Base-by-base conservation (phyloP, 2,888 invertebrate genomes). In the Hypercompe scribonia region DNA sequence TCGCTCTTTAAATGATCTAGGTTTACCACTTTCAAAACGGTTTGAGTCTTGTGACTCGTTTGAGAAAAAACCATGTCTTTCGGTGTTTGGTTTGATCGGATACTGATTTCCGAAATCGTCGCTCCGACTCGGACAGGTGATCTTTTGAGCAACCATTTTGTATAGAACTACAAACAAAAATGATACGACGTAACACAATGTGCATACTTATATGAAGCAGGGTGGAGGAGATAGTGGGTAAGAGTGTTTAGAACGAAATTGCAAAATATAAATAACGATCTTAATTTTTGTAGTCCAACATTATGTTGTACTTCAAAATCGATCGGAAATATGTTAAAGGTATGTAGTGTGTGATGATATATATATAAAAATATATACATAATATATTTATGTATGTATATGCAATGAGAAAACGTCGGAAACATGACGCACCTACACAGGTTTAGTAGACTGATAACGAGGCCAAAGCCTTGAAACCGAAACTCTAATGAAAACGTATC, bases 91-190 rank as follows among this genome's bases (percentile, higher is more conserved):
- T 88, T 92, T 85, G 92, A 61, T 61, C 61, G 86, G 85, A 90
- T 87, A 91, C 86, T 89, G 90, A 92, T 91, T 92, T 94, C 94
- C 94, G 94, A 92, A 92, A 94, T 91, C 92, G 93, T 94, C 94
- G 92, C 94, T 94, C 92, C 94, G 92, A 93, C 93, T 92, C 93
- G 95, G 93, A 94, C 94, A 92, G 95, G 91, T 93, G 95, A 93
- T 92, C 91, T 93, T 95, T 95, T 93, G 93, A 93, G 95, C 92
- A 94, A 95, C 95, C 95, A 95, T 95, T 95, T 95, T 95, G 95
- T 90, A 95, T 94, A 95, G 94, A 95, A 95, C 95, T 95, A 95
- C 95, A 95, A 95, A 95, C 92, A 95, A 90, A 95, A 95, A 95
- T 93, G 94, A 95, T 91, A 95, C 92, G 95, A 95, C 95, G 94